Base-by-base conservation (phyloP, 1,140 invertebrate species). In the Vanessa tameamea region DNA sequence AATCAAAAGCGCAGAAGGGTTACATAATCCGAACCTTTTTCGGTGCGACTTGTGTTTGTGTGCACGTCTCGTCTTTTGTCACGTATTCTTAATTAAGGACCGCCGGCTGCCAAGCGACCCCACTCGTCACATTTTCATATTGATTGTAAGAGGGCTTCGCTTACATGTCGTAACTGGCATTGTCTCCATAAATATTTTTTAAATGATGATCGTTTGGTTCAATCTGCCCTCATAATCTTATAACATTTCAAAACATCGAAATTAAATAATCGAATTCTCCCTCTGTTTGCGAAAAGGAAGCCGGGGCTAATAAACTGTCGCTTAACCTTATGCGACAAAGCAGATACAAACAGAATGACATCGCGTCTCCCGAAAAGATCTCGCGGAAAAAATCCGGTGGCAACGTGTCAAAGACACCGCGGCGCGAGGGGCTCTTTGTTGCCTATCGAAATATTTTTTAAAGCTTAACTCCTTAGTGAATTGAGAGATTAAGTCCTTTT, bases 1-100 rank as follows among this genome's bases (percentile, higher is more conserved):
- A 93, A 93, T 92, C 89, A 92, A 93, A 93, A 93, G 89, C 89
- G 85, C 85, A 90, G 86, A 92, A 85, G 88, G 90, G 87, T 91
- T 89, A 91, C 86, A 82, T 92, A 92, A 91, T 92, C 89, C 88
- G 78, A 83, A 92, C 91, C 91, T 93, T 92, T 92, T 92, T 91
- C 86, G 78, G 79, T 77, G 80, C 82, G 81, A 85, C 87, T 89
- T 89, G 85, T 89, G 85, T 91, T 88, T 91, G 86, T 91, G 88
- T 89, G 87, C 87, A 86, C 86, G 87, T 89, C 88, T 89, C 91
- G 87, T 93, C 92, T 93, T 93, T 93, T 93, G 92, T 93, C 92
- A 93, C 92, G 91, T 93, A 92, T 92, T 93, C 92, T 93, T 93
- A 93, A 93, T 93, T 93, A 93, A 93, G 85, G 82, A 79, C 87